These are phyloP conservation scores for Caenorhabditis wallacei DNA, from an alignment of 2,888 invertebrate species.

Conservation along the genomic window DNA sequence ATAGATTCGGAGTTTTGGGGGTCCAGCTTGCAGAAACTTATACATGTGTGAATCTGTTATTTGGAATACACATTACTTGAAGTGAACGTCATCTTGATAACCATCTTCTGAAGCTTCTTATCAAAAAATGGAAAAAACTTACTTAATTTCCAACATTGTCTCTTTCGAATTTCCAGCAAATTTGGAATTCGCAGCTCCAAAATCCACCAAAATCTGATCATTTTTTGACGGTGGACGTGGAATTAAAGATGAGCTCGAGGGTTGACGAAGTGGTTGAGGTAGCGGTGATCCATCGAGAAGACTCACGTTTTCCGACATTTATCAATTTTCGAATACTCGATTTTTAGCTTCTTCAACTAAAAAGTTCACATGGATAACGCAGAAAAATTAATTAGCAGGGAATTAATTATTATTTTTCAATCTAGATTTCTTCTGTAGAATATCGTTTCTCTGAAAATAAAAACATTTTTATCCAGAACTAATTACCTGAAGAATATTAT, in stretches of 20 bases:
- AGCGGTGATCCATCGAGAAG: constrained; percentile 70
- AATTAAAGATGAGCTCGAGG: constrained; percentile 15
- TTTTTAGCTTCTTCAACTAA: not conserved
- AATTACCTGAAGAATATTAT: too few relatives aligned
- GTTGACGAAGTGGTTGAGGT: constrained; percentile 38
- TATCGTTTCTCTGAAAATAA: too few relatives aligned
- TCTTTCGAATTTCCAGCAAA: not conserved
- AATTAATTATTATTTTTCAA: not conserved
- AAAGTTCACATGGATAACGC: not conserved
- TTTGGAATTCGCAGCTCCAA: not conserved
- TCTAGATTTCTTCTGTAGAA: too few relatives aligned
- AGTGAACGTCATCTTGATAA: too few relatives aligned
- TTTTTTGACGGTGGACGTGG: constrained; percentile 33
- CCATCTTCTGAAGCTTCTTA: too few relatives aligned
- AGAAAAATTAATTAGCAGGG: not conserved
- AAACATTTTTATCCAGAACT: too few relatives aligned
- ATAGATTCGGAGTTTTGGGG: too few relatives aligned
- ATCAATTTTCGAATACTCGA: constrained; percentile 1
- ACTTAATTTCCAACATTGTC: constrained; percentile 36
- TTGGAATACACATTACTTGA: too few relatives aligned
- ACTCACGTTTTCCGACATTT: constrained; percentile 62
- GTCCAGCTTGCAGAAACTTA: too few relatives aligned
- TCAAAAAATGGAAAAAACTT: constrained; percentile 1
- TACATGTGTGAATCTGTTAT: too few relatives aligned
- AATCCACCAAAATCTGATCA: constrained; percentile 37